Evolutionary conservation across 2,888 invertebrate genomes (phyloP).

Genomic region (Zootermopsis nevadensis): DNA sequence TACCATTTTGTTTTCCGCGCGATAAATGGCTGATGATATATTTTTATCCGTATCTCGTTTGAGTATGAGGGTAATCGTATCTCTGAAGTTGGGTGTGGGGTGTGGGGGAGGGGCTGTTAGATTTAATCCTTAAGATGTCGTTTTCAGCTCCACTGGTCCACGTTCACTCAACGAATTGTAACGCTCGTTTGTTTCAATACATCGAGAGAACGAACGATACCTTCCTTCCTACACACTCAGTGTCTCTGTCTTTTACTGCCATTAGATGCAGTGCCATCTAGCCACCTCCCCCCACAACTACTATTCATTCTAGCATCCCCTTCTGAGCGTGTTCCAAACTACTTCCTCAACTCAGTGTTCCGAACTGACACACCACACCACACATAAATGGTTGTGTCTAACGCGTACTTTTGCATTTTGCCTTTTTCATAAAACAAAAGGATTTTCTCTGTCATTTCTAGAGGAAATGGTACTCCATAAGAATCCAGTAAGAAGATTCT

Average conservation of each 20-base stretch:
- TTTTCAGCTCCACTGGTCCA: conserved; percentile 36
- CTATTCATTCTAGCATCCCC: conserved; percentile 9
- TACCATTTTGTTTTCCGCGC: not conserved
- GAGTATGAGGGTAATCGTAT: not conserved
- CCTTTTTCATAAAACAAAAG: not conserved
- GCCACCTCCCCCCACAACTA: not conserved
- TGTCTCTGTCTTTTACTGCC: not conserved
- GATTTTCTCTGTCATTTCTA: not conserved
- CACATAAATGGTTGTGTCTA: not conserved
- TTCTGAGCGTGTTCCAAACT: not conserved
- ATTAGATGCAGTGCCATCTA: conserved; percentile 28
- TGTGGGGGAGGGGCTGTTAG: not conserved
- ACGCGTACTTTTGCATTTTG: not conserved
- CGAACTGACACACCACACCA: not conserved
- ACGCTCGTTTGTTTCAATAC: conserved; percentile 39
- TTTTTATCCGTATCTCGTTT: not conserved
- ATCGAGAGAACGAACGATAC: conserved; percentile 5
- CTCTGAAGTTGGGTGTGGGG: not conserved
- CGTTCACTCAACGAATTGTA: conserved; percentile 10
- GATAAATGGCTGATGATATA: not conserved
- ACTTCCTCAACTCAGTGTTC: not conserved
- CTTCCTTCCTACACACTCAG: conserved; percentile 12
- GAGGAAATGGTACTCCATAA: not conserved
- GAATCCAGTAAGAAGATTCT: too few species aligned
- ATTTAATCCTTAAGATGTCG: conserved; percentile 37